These are phyloP conservation scores for Isurus oxyrinchus DNA, from an alignment of 2,113 vertebrate genomes.

Conservation along the genomic window DNA sequence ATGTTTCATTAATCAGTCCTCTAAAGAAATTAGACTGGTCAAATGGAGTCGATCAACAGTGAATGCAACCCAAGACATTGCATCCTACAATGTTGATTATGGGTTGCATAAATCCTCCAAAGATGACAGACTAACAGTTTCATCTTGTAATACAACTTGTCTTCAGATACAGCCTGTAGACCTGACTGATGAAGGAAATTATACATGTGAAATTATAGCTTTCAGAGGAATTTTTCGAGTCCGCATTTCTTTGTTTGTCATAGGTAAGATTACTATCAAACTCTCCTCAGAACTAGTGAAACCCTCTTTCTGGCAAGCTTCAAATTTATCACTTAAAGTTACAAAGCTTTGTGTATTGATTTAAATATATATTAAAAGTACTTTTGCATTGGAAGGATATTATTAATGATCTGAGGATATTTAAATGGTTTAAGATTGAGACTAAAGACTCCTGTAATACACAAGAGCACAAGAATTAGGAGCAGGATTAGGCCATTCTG, in stretches of 20 bases:
- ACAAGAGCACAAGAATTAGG: no score
- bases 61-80: neutral
- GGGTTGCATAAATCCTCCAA: neutral
- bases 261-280: neutral
- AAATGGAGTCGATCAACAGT: neutral
- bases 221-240: neutral
- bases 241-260: neutral
- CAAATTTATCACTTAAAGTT: neutral
- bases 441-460: no score
- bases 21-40: neutral
- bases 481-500: no score
- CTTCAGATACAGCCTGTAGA: neutral
- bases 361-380: neutral
- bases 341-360: neutral
- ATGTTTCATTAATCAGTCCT: neutral
- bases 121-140: neutral
- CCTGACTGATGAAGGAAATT: slow-evolving; percentile 8
- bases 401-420: neutral
- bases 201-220: slow-evolving; percentile 23
- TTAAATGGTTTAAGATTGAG: neutral
- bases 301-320: neutral
- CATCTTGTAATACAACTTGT: neutral
- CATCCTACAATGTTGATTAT: neutral
- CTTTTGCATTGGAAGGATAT: neutral
- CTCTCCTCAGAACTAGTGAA: neutral